These are phyloP conservation scores for Pantala flavescens DNA, from an alignment of 1,140 invertebrate genomes.

Conservation along the genomic window DNA sequence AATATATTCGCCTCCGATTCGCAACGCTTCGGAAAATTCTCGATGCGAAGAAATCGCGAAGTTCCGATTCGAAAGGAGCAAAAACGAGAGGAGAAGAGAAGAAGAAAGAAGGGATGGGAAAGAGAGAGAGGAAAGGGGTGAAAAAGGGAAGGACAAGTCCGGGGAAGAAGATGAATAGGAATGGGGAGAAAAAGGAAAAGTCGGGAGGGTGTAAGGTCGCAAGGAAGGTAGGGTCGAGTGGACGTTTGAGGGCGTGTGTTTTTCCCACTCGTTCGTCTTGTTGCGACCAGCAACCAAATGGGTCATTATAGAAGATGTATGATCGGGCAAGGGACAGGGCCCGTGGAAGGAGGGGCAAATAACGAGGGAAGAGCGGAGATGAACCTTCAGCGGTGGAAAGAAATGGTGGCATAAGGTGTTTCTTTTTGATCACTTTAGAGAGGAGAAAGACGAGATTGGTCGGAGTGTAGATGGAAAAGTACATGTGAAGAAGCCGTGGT, in stretches of 20 bases:
- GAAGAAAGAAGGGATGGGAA: no score
- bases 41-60: no score
- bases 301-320: conserved; percentile 10
- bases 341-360: not conserved
- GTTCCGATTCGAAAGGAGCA: no score
- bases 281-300: conserved; percentile 4
- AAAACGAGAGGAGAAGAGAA: no score
- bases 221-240: not conserved
- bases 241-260: conserved; percentile 2
- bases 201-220: not conserved
- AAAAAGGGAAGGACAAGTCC: no score
- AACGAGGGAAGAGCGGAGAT: not conserved
- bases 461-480: not conserved
- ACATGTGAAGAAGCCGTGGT: no score
- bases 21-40: no score
- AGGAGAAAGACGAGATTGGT: not conserved
- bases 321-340: not conserved
- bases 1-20: no score
- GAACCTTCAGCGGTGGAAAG: not conserved
- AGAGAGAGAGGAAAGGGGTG: no score
- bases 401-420: not conserved
- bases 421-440: not conserved
- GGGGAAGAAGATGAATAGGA: no score
- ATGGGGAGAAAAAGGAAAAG: not conserved
- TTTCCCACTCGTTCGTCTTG: conserved; percentile 8